Evolutionary conservation across 2,797 vertebrate genomes (phyloP).

Genomic region (Spinus pinus): DNA sequence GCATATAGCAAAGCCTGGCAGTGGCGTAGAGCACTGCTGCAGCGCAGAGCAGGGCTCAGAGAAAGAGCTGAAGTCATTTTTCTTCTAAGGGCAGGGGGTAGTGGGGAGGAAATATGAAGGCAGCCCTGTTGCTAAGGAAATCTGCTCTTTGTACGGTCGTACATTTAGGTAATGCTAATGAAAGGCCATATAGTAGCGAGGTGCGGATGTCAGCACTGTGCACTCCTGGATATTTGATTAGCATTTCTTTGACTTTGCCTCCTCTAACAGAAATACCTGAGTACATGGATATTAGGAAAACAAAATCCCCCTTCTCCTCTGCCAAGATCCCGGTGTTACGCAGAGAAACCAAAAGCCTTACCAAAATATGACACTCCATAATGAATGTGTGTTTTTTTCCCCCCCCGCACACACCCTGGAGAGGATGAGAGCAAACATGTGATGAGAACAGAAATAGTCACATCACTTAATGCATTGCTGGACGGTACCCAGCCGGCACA

Average conservation of each 20-base stretch:
- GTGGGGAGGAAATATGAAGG: constrained; percentile 63
- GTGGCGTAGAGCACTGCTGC: not conserved
- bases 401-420: not conserved
- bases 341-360: not conserved
- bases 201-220: constrained; percentile 61
- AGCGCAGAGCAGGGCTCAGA: not conserved
- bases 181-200: constrained; percentile 59
- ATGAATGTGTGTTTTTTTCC: not conserved
- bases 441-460: constrained; percentile 66
- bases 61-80: constrained; percentile 60
- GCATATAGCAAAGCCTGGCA: constrained; percentile 13
- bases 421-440: constrained; percentile 59
- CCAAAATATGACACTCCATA: constrained; percentile 25
- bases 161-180: constrained; percentile 70
- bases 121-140: constrained; percentile 66
- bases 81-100: constrained; percentile 66
- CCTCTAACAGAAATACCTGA: constrained; percentile 25
- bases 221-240: constrained; percentile 62
- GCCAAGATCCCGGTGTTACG: not conserved
- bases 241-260: constrained; percentile 59
- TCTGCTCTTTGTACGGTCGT: constrained; percentile 59
- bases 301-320: constrained; percentile 2
- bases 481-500: constrained; percentile 44
- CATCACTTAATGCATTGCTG: constrained; percentile 65
- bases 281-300: constrained; percentile 10